These are phyloP conservation scores for Steinernema carpocapsae DNA, from an alignment of 2,888 invertebrate species.

Conservation along the genomic window DNA sequence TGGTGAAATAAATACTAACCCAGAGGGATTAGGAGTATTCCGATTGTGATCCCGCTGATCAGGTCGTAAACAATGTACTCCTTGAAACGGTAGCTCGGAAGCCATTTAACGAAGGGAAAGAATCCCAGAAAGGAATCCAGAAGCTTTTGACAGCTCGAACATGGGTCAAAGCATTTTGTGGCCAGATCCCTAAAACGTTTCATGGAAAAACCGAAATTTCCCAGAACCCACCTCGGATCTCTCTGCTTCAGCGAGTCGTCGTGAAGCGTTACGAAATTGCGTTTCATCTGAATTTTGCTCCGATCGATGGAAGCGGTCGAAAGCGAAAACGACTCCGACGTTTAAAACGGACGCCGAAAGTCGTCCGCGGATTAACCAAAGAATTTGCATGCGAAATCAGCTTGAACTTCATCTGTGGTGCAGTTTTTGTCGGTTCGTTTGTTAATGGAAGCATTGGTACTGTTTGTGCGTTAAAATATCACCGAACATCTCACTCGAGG, in stretches of 20 bases:
- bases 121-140: slow-evolving; percentile 40
- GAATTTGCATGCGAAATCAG: neutral
- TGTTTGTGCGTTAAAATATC: no score
- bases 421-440: no score
- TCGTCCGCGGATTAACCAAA: neutral
- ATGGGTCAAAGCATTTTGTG: slow-evolving; percentile 2
- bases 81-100: slow-evolving; percentile 58
- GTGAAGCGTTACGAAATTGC: slow-evolving; percentile 17
- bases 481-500: no score
- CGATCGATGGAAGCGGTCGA: neutral
- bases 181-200: neutral
- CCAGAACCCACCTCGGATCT: slow-evolving; percentile 6
- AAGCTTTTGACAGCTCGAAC: neutral
- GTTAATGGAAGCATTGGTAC: no score
- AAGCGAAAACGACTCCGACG: no score
- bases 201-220: neutral
- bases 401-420: neutral
- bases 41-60: slow-evolving; percentile 83
- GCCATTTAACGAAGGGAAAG: slow-evolving; percentile 63
- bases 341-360: neutral
- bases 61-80: slow-evolving; percentile 77
- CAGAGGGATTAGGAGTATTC: slow-evolving; percentile 86
- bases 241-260: neutral
- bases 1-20: no score
- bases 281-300: slow-evolving; percentile 1